A percentile compares a stretch with the other conserved stretches of the same genome.
Evolutionary conservation across 1,140 invertebrate species (phyloP).

Genomic region (Drosophila ironensis): DNA sequence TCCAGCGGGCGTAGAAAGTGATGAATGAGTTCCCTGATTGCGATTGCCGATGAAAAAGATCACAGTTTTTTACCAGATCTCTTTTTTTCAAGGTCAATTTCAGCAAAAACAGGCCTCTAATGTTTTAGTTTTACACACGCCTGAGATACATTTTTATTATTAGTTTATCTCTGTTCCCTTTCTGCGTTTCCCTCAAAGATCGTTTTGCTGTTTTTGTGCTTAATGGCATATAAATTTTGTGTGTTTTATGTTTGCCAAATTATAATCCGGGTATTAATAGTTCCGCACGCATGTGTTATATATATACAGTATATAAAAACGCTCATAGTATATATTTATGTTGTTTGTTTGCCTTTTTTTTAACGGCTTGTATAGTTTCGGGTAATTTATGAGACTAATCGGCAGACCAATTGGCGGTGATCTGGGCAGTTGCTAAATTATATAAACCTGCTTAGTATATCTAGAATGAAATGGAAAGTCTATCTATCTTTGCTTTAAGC

Average conservation of each 20-base stretch:
- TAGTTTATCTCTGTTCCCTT: slow-evolving; percentile 15
- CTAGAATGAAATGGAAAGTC: too few species aligned
- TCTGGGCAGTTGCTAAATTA: not conserved
- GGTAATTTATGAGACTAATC: slow-evolving; percentile 16
- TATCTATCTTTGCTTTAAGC: too few species aligned
- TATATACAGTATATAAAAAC: slow-evolving; percentile 4
- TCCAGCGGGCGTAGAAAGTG: slow-evolving; percentile 48
- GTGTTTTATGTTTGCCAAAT: slow-evolving; percentile 36
- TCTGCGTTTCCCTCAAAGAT: slow-evolving; percentile 10
- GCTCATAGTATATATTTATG: slow-evolving; percentile 5
- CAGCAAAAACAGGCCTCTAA: slow-evolving; percentile 15
- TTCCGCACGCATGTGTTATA: not conserved
- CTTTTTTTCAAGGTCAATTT: slow-evolving; percentile 36
- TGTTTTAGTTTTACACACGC: slow-evolving; percentile 31
- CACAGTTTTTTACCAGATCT: not conserved
- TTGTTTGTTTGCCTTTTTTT: slow-evolving; percentile 5
- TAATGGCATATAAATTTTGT: slow-evolving; percentile 57
- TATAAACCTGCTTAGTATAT: too few species aligned
- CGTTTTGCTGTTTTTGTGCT: slow-evolving; percentile 11
- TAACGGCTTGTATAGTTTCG: slow-evolving; percentile 5
- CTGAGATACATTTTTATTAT: slow-evolving; percentile 19
- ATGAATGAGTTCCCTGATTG: slow-evolving; percentile 51
- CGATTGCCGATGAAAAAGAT: slow-evolving; percentile 8
- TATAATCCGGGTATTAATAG: slow-evolving; percentile 41
- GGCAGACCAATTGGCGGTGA: slow-evolving; percentile 19